Base-by-base conservation (phyloP, 2,888 invertebrate species). In the Mesochorus sp. region DNA sequence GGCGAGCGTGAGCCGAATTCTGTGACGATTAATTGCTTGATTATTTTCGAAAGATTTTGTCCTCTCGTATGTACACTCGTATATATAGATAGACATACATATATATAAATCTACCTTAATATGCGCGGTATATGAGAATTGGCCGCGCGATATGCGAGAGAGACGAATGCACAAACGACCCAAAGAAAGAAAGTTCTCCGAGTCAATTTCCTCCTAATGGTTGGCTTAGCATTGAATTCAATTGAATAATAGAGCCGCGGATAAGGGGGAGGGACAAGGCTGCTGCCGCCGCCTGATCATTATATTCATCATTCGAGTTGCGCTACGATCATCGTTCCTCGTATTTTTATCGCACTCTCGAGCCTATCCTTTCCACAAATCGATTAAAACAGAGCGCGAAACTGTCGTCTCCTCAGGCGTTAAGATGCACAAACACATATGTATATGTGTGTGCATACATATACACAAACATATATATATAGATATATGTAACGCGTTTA, bases 121-220 rank as follows among this genome's bases (percentile, higher is more conserved):
- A n/a, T n/a, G n/a, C n/a, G n/a, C n/a, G n/a, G n/a, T n/a, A n/a
- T n/a, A n/a, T 44, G n/a, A 44, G 10, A 49, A 17, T 12, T 47
- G 14, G 49, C 44, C 44, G 62, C 12, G 28, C 14, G 53, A 31
- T 6, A 55, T 47, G 31, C 53, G 10, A 31, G 49, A 39, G n/a
- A 55, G 28, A 31, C 21, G 26, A 37, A 31, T 19, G 24, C 6
- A 55, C 19, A 49, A 84, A 86, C 86, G 88, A 68, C 83, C 88
- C 88, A 66, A 75, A 79, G 88, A 90, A 90, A 91, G 90, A 91
- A 91, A 91, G 91, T 90, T 91, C 89, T 89, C 89, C 89, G 87
- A 86, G 87, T 87, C 89, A 90, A 91, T 90, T 90, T 88, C 89
- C 89, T 88, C 89, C 88, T 89, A 90, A 90, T 91, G 85, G 88